These are phyloP conservation scores for Julus scandinavius DNA, from an alignment of 2,888 invertebrate genomes.

Conservation along the genomic window DNA sequence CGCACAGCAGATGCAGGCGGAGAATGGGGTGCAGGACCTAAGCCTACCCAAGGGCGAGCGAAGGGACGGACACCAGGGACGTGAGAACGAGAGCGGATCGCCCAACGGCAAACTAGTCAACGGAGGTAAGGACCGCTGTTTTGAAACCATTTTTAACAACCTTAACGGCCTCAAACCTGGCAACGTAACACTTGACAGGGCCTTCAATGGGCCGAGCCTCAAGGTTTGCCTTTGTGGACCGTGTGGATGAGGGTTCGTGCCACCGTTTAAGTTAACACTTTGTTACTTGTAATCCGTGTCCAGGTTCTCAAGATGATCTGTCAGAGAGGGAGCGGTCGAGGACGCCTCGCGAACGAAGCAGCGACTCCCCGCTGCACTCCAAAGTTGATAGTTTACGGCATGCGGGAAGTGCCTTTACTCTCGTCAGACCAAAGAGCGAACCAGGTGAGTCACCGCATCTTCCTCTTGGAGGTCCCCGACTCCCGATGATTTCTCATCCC, in stretches of 20 bases:
- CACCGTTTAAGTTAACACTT: background rate
- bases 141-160: background rate
- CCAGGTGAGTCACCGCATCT: constrained; percentile 69
- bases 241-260: too few relatives aligned
- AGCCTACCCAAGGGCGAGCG: constrained; percentile 79
- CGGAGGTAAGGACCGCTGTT: constrained; percentile 52
- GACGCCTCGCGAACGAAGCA: constrained; percentile 53
- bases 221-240: too few relatives aligned
- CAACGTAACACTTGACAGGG: too few relatives aligned
- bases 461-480: too few relatives aligned
- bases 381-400: constrained; percentile 62
- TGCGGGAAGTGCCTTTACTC: constrained; percentile 76
- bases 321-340: constrained; percentile 48
- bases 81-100: constrained; percentile 23
- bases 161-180: background rate
- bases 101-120: constrained; percentile 55
- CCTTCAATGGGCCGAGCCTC: background rate
- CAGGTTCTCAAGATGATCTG: constrained; percentile 43
- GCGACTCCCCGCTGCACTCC: constrained; percentile 53
- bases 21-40: constrained; percentile 78
- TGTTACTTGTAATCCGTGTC: background rate
- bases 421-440: constrained; percentile 86
- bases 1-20: constrained; percentile 59
- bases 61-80: background rate
- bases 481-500: too few relatives aligned